Conservation (phyloP, 2,888 invertebrate species). For the Nemapogon koenigi region DNA sequence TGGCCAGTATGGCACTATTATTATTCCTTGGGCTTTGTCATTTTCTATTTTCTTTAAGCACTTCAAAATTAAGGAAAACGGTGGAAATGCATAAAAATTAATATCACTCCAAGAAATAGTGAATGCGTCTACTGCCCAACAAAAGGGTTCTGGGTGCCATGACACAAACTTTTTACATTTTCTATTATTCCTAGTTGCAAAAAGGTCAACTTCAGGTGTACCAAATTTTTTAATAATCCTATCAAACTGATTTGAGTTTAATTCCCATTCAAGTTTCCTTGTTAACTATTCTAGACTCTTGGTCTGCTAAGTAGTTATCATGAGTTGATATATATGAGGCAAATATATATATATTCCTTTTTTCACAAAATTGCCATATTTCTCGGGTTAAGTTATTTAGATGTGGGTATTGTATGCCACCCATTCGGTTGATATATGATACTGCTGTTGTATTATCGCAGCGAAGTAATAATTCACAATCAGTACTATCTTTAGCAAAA, state of each 20-base stretch:
- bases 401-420: constrained; percentile 1
- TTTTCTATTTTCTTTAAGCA: constrained; percentile 11
- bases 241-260: constrained; percentile 1
- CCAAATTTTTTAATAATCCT: constrained; percentile 11
- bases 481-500: constrained; percentile 6
- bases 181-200: constrained; percentile 9
- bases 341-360: constrained; percentile 1
- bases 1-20: constrained; percentile 3
- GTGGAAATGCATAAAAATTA: constrained; percentile 15
- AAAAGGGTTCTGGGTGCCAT: constrained; percentile 13
- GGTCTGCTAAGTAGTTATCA: constrained; percentile 13
- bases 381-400: background rate
- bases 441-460: constrained; percentile 17
- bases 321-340: constrained; percentile 12
- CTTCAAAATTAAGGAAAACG: constrained; percentile 14
- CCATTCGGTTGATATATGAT: constrained; percentile 11
- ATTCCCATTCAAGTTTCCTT: constrained; percentile 11
- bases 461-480: constrained; percentile 13
- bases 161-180: constrained; percentile 13
- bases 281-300: constrained; percentile 10
- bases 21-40: constrained; percentile 2
- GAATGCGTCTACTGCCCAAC: constrained; percentile 13
- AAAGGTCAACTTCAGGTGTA: constrained; percentile 7
- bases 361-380: background rate
- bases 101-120: constrained; percentile 11